Evolutionary conservation across 1,140 invertebrate genomes (phyloP).

Genomic region (Bombus breviceps): DNA sequence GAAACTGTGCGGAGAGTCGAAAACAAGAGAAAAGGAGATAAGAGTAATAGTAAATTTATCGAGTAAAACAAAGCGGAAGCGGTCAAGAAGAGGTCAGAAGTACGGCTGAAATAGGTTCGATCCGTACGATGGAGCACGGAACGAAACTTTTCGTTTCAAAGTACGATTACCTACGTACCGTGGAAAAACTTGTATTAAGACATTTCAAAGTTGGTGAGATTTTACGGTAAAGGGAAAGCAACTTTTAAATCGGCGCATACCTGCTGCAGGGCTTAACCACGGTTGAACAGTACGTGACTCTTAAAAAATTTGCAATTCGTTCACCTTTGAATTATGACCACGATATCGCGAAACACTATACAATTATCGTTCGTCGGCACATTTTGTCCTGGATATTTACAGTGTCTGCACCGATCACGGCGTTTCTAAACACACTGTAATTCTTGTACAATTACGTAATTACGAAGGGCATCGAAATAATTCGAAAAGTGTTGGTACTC

Average conservation of each 20-base stretch:
- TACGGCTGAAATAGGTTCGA: conserved; percentile 59
- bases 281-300: not conserved
- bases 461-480: not conserved
- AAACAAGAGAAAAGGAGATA: conserved; percentile 58
- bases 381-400: not conserved
- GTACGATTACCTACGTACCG: conserved; percentile 67
- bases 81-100: conserved; percentile 55
- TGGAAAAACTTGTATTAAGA: conserved; percentile 72
- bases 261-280: not conserved
- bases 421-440: not conserved
- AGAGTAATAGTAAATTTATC: conserved; percentile 71
- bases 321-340: not conserved
- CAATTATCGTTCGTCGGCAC: not conserved
- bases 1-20: conserved; percentile 41
- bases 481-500: too few relatives aligned
- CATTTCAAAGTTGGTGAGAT: conserved; percentile 60
- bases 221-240: conserved; percentile 39
- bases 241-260: conserved; percentile 52
- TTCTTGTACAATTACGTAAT: not conserved
- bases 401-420: not conserved
- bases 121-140: conserved; percentile 56
- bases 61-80: conserved; percentile 66
- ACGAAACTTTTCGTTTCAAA: conserved; percentile 70
- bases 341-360: not conserved
- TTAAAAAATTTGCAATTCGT: conserved; percentile 40